A percentile compares a stretch with the other conserved stretches of the same genome.
These are phyloP conservation scores for Tribolium castaneum DNA, from an alignment of 1,140 invertebrate species.

Conservation along the genomic window DNA sequence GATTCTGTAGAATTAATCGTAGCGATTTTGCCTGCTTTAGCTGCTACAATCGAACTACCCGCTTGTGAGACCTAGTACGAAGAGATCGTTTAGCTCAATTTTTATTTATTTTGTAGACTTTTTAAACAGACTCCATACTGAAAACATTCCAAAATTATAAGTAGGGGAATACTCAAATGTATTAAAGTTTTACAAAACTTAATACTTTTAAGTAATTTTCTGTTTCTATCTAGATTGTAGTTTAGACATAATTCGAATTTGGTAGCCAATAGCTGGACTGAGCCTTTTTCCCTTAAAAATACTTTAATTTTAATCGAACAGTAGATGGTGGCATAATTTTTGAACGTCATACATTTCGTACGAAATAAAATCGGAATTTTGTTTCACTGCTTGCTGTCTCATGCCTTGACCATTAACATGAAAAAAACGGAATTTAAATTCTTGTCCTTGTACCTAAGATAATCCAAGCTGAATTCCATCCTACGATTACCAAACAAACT, in stretches of 20 bases:
- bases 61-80: slow-evolving; percentile 66
- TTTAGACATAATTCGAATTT: not conserved
- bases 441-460: not conserved
- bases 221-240: not conserved
- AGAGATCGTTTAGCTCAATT: slow-evolving; percentile 32
- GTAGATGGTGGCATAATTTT: too few species aligned
- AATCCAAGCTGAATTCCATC: not conserved
- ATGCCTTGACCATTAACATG: too few species aligned
- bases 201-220: not conserved
- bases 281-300: not conserved
- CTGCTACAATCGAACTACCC: slow-evolving; percentile 80
- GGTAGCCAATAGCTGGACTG: not conserved
- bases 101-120: slow-evolving; percentile 16
- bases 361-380: too few species aligned
- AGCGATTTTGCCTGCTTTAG: slow-evolving; percentile 67
- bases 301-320: not conserved
- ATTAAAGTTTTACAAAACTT: not conserved
- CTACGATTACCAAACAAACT: not conserved
- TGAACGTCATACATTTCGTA: too few species aligned
- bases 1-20: slow-evolving; percentile 42
- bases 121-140: slow-evolving; percentile 27
- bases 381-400: too few species aligned
- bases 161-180: slow-evolving; percentile 24
- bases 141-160: slow-evolving; percentile 31
- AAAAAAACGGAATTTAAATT: too few species aligned